Evolutionary conservation across 1,140 invertebrate genomes (phyloP).

Genomic region (Ooceraea biroi): DNA sequence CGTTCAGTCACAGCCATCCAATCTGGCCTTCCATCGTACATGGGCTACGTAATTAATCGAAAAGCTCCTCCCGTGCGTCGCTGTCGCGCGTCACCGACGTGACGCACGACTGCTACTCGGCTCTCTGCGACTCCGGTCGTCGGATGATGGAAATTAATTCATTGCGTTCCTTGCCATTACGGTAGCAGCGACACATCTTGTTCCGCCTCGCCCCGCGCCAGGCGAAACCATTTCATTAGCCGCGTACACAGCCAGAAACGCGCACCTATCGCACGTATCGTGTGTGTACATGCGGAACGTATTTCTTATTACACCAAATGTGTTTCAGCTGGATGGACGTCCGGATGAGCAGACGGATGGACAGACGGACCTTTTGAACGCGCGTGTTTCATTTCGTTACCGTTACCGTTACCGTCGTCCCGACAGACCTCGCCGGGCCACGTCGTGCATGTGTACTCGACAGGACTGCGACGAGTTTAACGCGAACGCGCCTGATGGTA

Average conservation of each 20-base stretch:
- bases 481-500: not conserved
- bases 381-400: constrained; percentile 35
- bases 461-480: not conserved
- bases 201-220: constrained; percentile 17
- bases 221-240: constrained; percentile 56
- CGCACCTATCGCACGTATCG: no score
- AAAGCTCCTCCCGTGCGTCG: constrained; percentile 56
- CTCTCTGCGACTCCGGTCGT: not conserved
- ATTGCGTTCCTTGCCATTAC: constrained; percentile 59
- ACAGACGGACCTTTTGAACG: not conserved
- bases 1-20: constrained; percentile 59
- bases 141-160: constrained; percentile 63
- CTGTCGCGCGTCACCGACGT: constrained; percentile 53
- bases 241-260: constrained; percentile 37
- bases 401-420: not conserved
- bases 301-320: constrained; percentile 49
- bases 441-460: not conserved
- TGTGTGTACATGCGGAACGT: not conserved
- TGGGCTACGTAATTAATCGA: constrained; percentile 62
- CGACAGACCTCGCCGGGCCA: constrained; percentile 26
- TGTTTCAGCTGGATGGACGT: no score
- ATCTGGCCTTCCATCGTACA: constrained; percentile 38
- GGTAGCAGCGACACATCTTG: constrained; percentile 35
- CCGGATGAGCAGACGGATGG: no score
- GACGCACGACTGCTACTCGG: constrained; percentile 34